A percentile compares a stretch with the other conserved stretches of the same genome.
These are phyloP conservation scores for Neuroscelio doddi DNA, from an alignment of 2,888 invertebrate genomes.

Conservation along the genomic window DNA sequence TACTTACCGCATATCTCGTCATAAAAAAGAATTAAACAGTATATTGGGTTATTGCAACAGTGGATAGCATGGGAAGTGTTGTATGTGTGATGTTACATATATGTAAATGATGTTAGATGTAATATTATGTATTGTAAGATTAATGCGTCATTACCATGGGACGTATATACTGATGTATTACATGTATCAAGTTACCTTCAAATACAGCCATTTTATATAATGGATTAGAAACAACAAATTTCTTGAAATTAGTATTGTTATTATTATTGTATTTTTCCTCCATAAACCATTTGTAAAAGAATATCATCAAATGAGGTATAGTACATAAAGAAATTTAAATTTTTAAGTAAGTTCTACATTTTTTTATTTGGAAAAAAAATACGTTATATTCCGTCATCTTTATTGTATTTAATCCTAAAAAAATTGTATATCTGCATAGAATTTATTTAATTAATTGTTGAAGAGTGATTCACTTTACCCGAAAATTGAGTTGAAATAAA, in stretches of 20 bases:
- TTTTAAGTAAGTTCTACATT: no score
- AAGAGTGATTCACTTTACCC: no score
- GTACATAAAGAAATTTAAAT: no score
- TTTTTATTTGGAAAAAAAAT: no score
- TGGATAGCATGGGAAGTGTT: slow-evolving; percentile 51
- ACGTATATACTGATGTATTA: slow-evolving; percentile 65
- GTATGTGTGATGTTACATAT: slow-evolving; percentile 69
- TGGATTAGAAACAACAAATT: slow-evolving; percentile 52
- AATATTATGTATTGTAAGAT: slow-evolving; percentile 66
- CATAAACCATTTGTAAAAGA: no score
- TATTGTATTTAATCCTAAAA: no score
- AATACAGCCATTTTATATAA: slow-evolving; percentile 72
- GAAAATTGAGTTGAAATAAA: no score
- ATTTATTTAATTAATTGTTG: no score
- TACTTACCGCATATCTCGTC: neutral
- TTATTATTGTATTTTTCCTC: no score
- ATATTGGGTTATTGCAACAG: slow-evolving; percentile 20
- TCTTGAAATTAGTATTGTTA: neutral
- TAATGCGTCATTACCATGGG: slow-evolving; percentile 60
- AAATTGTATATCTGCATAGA: no score
- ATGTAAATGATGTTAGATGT: slow-evolving; percentile 69
- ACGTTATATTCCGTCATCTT: no score
- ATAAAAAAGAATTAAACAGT: slow-evolving; percentile 4
- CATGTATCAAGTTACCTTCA: slow-evolving; percentile 69
- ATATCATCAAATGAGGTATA: no score